Base-by-base conservation (phyloP, 1,140 invertebrate genomes). In the Ruditapes philippinarum region DNA sequence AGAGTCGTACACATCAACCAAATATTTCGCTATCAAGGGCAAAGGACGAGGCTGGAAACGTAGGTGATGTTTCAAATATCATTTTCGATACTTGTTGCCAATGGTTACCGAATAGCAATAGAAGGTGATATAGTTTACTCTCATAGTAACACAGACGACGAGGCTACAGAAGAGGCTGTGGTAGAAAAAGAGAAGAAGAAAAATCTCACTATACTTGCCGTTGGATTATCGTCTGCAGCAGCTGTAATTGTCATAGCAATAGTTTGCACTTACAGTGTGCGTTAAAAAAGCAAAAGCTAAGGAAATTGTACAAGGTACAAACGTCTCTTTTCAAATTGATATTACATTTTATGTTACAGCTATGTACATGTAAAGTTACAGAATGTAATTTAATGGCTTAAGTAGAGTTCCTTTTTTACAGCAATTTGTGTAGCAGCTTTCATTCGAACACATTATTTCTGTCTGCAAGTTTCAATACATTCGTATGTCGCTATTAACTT, bases 31-130 rank as follows among this genome's bases (percentile, higher is more conserved):
- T n/a, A 31, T 73, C n/a, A n/a, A 45, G 36, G 4, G 68, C 68
- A 38, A 45, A 40, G n/a, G 68, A 73, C 28, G 68, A 38, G 7
- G 68, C 68, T 25, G 68, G 68, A 25, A 73, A 73, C 40, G 17
- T 22, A 22, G 68, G 68, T 38, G 17, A 36, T 7, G 33, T 73
- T 38, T 73, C 68, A 2, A 73, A 73, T 25, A 73, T 73, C 9
- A 36, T 73, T n/a, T 38, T 73, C 68, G 9, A 45, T 73, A 5
- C 22, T 73, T 73, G 68, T 73, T 22, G 68, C 68, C n/a, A 73
- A 38, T 40, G 68, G 36, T 3, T 73, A 40, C 33, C 68, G 68
- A 40, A 38, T 73, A 3, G 40, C 1, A 38, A 19, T 73, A 12
- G 68, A 73, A 45, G 68, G n/a, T 17, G 68, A 73, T 62, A 25